phyloP scores from a whole-genome alignment of 1,140 invertebrate species.

The Brachionus angularis region DNA sequence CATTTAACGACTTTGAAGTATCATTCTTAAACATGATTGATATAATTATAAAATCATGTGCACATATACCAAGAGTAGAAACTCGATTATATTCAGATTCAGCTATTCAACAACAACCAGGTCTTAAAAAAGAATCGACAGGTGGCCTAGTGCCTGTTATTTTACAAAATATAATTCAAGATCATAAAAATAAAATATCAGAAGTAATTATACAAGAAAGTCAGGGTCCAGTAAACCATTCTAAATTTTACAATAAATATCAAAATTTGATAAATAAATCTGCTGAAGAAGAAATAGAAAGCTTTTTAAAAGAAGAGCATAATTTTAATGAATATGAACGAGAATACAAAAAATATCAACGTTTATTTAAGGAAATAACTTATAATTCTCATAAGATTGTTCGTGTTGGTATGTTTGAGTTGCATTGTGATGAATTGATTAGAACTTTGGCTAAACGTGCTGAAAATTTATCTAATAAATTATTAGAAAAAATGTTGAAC shows the following conservation, averaged over 20 bases:
- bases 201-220: constrained; percentile 53
- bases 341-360: constrained; percentile 55
- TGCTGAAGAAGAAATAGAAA: constrained; percentile 63
- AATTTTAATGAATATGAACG: constrained; percentile 56
- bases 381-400: constrained; percentile 59
- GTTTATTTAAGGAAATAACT: constrained; percentile 54
- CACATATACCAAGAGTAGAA: constrained; percentile 70
- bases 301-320: constrained; percentile 65
- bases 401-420: constrained; percentile 76
- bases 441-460: constrained; percentile 67
- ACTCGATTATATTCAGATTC: constrained; percentile 59
- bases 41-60: constrained; percentile 68
- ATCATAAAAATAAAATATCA: constrained; percentile 51
- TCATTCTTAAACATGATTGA: constrained; percentile 69
- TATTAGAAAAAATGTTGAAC: constrained; percentile 69
- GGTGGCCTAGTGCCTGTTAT: constrained; percentile 53
- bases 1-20: constrained; percentile 69
- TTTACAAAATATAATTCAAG: constrained; percentile 53
- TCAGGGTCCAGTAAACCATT: constrained; percentile 53
- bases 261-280: constrained; percentile 72
- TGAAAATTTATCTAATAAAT: constrained; percentile 66
- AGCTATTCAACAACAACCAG: constrained; percentile 47
- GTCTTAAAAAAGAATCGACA: constrained; percentile 49
- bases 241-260: constrained; percentile 66
- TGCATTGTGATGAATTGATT: constrained; percentile 76